Conservation (phyloP, 2,888 invertebrate species). For the Pseudococcus longispinus region DNA sequence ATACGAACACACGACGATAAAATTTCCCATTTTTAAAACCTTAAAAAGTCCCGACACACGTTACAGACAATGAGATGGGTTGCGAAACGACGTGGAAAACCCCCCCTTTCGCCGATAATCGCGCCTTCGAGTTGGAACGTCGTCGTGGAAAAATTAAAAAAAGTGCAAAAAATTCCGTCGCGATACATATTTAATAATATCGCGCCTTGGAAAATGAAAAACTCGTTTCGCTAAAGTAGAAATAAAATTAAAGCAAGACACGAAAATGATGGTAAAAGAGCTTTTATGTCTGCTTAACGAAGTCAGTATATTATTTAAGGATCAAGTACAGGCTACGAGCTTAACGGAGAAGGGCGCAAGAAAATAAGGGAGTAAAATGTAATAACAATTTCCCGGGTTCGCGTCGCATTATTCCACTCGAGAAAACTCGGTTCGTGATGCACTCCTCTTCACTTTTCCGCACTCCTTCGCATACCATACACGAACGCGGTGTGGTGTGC, state of each 20-base stretch:
- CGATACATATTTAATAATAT: constrained; percentile 43
- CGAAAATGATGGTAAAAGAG: constrained; percentile 56
- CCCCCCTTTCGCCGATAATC: neutral
- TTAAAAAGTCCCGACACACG: no score
- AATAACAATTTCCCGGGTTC: constrained; percentile 56
- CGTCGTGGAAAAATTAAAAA: constrained; percentile 14
- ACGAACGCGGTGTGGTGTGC: constrained; percentile 14
- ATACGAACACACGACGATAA: neutral
- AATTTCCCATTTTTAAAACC: neutral
- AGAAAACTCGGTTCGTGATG: constrained; percentile 55
- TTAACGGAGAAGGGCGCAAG: constrained; percentile 55
- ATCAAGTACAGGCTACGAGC: constrained; percentile 56
- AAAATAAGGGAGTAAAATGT: constrained; percentile 57
- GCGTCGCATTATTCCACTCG: constrained; percentile 56
- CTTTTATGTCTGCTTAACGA: constrained; percentile 57
- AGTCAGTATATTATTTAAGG: constrained; percentile 57
- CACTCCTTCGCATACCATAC: constrained; percentile 4
- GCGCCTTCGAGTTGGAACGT: neutral
- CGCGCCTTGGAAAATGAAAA: constrained; percentile 47
- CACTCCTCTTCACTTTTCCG: constrained; percentile 54
- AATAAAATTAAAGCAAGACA: constrained; percentile 57
- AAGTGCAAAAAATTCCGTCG: constrained; percentile 15
- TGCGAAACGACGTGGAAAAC: neutral
- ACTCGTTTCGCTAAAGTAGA: constrained; percentile 55
- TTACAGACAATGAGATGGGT: no score